Conservation (phyloP, 2,888 invertebrate species). For the Neria commutata region DNA sequence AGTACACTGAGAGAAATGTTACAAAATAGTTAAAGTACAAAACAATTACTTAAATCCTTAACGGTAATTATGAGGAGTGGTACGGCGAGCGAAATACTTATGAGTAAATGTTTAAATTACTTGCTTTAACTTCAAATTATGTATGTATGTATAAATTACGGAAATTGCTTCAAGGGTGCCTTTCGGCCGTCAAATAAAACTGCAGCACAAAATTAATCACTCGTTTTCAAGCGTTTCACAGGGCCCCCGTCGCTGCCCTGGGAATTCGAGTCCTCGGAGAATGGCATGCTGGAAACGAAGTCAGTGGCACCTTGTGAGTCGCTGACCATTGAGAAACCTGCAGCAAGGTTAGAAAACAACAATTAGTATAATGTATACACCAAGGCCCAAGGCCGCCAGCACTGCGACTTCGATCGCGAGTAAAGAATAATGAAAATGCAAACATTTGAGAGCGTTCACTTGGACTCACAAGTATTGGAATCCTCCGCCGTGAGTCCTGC, state of each 20-base stretch:
- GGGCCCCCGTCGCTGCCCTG: slow-evolving; percentile 77
- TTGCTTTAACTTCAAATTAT: no score
- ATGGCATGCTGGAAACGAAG: slow-evolving; percentile 84
- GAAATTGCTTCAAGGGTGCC: background rate
- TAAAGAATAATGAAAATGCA: slow-evolving; percentile 15
- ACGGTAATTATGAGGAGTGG: background rate
- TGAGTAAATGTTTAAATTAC: background rate
- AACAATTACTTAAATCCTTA: background rate
- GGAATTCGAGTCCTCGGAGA: slow-evolving; percentile 90
- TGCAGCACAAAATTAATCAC: slow-evolving; percentile 52
- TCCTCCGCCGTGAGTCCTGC: slow-evolving; percentile 83
- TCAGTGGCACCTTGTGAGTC: slow-evolving; percentile 89
- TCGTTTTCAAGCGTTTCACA: slow-evolving; percentile 80
- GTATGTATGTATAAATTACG: background rate
- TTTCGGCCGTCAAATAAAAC: slow-evolving; percentile 13
- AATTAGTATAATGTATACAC: background rate
- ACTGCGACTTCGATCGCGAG: background rate
- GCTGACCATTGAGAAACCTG: slow-evolving; percentile 89
- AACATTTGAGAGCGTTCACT: slow-evolving; percentile 35
- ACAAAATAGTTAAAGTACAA: background rate
- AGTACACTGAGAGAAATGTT: no score
- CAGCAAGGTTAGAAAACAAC: no score
- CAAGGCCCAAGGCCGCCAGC: background rate
- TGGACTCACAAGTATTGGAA: slow-evolving; percentile 81
- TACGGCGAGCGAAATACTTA: background rate